Conservation (phyloP, 2,797 vertebrate genomes). For the Morelia viridis region DNA sequence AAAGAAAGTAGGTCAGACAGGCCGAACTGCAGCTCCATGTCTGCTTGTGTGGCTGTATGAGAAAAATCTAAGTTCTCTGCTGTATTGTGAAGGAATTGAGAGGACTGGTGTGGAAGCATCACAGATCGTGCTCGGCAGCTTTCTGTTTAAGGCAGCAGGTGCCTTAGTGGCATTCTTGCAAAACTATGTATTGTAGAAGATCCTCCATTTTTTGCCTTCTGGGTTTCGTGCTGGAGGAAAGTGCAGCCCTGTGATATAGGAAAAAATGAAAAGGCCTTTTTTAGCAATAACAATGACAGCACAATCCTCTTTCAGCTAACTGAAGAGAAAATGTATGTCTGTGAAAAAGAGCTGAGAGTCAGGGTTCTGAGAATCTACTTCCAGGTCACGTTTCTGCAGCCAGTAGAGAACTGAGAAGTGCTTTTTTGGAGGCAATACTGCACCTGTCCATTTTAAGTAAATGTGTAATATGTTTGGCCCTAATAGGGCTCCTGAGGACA, state of each 20-base stretch:
- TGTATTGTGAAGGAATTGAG: slow-evolving; percentile 15
- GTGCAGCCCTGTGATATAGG: not conserved
- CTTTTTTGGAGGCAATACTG: not conserved
- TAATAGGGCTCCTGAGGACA: not conserved
- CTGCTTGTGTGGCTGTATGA: not conserved
- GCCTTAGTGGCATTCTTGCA: not conserved
- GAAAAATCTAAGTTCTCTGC: slow-evolving; percentile 14
- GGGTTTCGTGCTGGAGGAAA: not conserved
- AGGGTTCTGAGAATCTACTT: not conserved
- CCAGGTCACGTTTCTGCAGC: not conserved
- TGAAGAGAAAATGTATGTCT: not conserved
- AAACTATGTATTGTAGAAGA: not conserved
- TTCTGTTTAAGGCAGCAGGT: not conserved
- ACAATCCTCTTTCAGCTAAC: not conserved
- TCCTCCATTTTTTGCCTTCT: not conserved
- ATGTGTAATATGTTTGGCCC: not conserved
- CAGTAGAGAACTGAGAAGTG: not conserved
- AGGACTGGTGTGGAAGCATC: not conserved
- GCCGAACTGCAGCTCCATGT: slow-evolving; percentile 11
- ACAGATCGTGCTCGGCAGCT: not conserved
- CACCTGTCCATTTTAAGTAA: not conserved
- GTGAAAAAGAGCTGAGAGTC: not conserved
- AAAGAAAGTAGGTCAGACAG: slow-evolving; percentile 43
- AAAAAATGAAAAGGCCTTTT: not conserved
- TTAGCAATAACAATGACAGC: not conserved